Evolutionary conservation across 2,797 vertebrate genomes (phyloP).

Genomic region (Poecilia velifera): DNA sequence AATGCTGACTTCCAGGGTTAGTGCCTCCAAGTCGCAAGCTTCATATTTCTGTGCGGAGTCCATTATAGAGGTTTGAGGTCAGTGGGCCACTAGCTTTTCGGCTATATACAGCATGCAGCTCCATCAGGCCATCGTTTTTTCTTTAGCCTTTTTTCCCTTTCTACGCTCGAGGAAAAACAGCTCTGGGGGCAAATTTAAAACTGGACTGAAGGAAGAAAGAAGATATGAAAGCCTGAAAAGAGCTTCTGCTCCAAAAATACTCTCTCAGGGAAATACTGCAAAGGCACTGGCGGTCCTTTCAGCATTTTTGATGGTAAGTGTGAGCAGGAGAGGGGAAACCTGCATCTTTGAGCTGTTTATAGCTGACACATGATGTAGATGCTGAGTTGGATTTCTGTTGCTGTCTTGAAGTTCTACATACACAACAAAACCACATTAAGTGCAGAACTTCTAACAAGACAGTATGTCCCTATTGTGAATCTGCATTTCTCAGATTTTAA

Average conservation of each 20-base stretch:
- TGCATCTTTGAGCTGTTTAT: constrained; percentile 27
- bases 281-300: constrained; percentile 22
- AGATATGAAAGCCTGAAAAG: constrained; percentile 41
- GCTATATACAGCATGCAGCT: constrained; percentile 37
- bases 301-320: constrained; percentile 38
- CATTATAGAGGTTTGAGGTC: constrained; percentile 61
- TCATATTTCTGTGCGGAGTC: constrained; percentile 53
- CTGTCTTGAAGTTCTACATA: constrained; percentile 16
- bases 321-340: constrained; percentile 22
- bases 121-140: constrained; percentile 52
- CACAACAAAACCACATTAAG: constrained; percentile 8
- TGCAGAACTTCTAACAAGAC: neutral
- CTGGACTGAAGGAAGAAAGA: constrained; percentile 32
- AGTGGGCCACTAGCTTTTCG: constrained; percentile 46
- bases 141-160: constrained; percentile 12
- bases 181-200: constrained; percentile 49
- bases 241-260: constrained; percentile 41
- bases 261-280: constrained; percentile 33
- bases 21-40: constrained; percentile 44
- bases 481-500: constrained; percentile 6
- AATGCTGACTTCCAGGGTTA: constrained; percentile 65
- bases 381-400: constrained; percentile 1
- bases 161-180: constrained; percentile 33
- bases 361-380: constrained; percentile 18
- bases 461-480: neutral